Base-by-base conservation (phyloP, 2,888 invertebrate genomes). In the Mactromeris polynyma region DNA sequence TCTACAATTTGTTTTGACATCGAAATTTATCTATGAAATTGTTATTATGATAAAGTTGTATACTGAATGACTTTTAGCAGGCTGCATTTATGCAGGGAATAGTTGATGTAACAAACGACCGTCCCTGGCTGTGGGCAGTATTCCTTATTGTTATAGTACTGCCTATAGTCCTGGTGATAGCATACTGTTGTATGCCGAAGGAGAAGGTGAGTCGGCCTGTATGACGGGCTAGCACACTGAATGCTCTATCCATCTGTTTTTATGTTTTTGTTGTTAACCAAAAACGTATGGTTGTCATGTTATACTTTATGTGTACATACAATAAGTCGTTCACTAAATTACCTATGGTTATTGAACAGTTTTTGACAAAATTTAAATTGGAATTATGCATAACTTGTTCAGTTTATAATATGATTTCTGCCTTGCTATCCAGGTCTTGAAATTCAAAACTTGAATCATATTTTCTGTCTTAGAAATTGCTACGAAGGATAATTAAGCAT, bases 61-160 rank as follows among this genome's bases (percentile, higher is more conserved):
- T 73, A 33, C 73, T 77, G n/a, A 46, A 69, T 87, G 40, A 46
- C 42, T 58, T 64, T 40, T 80, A 91, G 89, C 85, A 87, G 36
- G 51, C 51, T 78, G 89, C 96, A 87, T 94, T 96, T 54, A 93
- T 96, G 51, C 95, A 96, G 86, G 96, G 96, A 46, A 95, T 96
- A 81, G 91, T 98, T 95, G 97, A 98, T 96, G 98, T 98, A 96
- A 98, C 98, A 90, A 98, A 98, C 95, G 98, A 98, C 92, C 98
- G 98, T 96, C 99, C 99, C 58, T 98, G 99, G 98, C 97, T 99
- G 94, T 99, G 98, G 98, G 98, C 98, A 83, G 98, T 98, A 86
- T 98, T 98, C 97, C 97, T 98, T 95, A 97, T 99, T 94, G 97
- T 98, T 87, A 97, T 98, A 96, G 98, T 98, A 96, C 97, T 98